phyloP scores from a whole-genome alignment of 2,888 invertebrate species.

The Eupsilia transversa region DNA sequence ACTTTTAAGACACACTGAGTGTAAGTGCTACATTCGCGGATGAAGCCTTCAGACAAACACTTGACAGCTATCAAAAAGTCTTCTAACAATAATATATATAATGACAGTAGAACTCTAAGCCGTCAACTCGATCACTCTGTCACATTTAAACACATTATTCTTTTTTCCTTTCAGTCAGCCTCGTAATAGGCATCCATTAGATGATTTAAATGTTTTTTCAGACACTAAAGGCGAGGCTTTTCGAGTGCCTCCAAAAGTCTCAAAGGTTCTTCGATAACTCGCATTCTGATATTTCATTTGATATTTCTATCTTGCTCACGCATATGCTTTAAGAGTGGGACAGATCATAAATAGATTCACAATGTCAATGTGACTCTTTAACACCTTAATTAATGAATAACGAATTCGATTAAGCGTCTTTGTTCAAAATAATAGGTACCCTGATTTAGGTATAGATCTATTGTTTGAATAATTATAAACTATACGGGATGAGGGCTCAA shows the following conservation, averaged over 20 bases:
- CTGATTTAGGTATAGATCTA: neutral
- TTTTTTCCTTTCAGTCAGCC: conserved; percentile 30
- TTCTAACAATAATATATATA: neutral
- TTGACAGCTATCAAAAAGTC: conserved; percentile 28
- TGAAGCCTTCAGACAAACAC: conserved; percentile 8
- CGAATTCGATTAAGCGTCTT: neutral
- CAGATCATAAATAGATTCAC: neutral
- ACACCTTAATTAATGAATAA: conserved; percentile 26
- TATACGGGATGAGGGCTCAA: neutral
- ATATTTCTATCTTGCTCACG: neutral
- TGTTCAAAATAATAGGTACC: neutral
- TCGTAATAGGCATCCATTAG: conserved; percentile 31
- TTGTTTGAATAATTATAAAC: neutral
- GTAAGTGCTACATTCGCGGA: neutral
- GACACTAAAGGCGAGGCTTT: conserved; percentile 42
- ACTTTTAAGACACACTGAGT: neutral
- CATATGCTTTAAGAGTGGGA: neutral
- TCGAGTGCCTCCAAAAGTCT: conserved; percentile 43
- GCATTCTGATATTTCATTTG: neutral
- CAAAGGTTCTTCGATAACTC: conserved; percentile 1
- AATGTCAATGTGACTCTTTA: neutral
- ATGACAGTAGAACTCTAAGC: conserved; percentile 8
- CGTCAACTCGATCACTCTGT: neutral
- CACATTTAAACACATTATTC: conserved; percentile 32
- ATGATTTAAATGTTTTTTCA: conserved; percentile 31